phyloP scores from a whole-genome alignment of 2,113 vertebrate genomes.

The Natator depressus region DNA sequence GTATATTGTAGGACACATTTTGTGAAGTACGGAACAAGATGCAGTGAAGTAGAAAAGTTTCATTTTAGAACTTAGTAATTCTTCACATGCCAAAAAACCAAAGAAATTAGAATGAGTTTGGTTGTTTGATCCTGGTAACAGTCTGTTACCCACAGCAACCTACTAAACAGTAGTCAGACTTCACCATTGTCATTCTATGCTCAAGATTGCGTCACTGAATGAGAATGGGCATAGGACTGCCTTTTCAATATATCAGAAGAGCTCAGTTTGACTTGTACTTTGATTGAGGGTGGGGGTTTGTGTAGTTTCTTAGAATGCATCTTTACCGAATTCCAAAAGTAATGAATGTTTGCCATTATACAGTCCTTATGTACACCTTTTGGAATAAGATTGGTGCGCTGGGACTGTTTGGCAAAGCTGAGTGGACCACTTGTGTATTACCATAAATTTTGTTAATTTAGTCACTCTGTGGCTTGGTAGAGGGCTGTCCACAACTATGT shows the following conservation, averaged over 20 bases:
- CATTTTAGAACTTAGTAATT: not conserved
- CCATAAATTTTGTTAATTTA: not conserved
- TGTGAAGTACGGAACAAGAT: not conserved
- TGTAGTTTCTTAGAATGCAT: not conserved
- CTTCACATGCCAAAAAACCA: not conserved
- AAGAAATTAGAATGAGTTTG: not conserved
- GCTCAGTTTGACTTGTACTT: not conserved
- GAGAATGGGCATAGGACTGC: not conserved
- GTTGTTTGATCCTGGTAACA: conserved; percentile 4
- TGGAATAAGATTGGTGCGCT: not conserved
- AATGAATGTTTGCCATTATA: not conserved
- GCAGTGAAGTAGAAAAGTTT: not conserved
- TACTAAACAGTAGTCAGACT: conserved; percentile 56
- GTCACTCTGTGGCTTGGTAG: not conserved
- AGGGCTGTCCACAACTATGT: not conserved
- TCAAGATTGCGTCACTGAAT: not conserved
- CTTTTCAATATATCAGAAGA: not conserved
- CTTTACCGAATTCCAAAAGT: not conserved
- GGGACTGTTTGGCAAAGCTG: not conserved
- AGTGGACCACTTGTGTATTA: not conserved
- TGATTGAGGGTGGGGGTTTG: not conserved
- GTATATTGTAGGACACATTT: not conserved
- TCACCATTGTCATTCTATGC: not conserved
- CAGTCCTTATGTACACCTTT: not conserved
- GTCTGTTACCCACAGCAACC: conserved; percentile 26